These are phyloP conservation scores for Cantharis lateralis DNA, from an alignment of 2,888 invertebrate genomes.

Conservation along the genomic window DNA sequence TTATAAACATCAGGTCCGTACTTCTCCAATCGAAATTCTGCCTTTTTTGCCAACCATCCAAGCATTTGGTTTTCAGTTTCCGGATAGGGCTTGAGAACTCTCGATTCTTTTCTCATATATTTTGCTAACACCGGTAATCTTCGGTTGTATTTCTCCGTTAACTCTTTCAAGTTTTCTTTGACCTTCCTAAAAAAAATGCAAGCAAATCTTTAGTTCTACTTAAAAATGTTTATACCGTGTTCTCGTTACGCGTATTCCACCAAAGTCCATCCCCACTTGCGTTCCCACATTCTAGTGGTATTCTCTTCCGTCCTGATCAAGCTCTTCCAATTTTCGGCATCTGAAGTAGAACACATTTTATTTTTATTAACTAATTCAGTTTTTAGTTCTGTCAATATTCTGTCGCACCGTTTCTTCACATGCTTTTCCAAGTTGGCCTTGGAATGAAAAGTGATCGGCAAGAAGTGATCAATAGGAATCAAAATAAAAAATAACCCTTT, in stretches of 20 bases:
- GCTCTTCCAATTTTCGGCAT: background rate
- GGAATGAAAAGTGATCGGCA: too few species aligned
- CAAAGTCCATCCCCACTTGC: background rate
- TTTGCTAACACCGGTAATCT: conserved; percentile 5
- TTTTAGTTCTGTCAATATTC: background rate
- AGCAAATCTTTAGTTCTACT: background rate
- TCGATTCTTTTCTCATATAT: conserved; percentile 10
- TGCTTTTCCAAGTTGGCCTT: background rate
- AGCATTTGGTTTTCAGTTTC: conserved; percentile 32
- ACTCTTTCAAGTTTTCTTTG: background rate
- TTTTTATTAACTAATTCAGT: background rate
- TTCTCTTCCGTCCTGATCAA: background rate
- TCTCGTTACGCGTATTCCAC: background rate
- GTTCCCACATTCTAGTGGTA: background rate
- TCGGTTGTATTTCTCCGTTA: background rate
- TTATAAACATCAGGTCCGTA: conserved; percentile 31
- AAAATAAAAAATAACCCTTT: too few species aligned
- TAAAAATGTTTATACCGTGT: background rate
- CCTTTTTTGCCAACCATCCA: conserved; percentile 31
- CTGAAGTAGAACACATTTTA: background rate
- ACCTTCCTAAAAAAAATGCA: background rate
- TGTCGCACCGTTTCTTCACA: background rate
- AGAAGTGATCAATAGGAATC: too few species aligned
- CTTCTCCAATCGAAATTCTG: conserved; percentile 33
- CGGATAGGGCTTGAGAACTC: conserved; percentile 31